These are phyloP conservation scores for Chaitophorus viminalis DNA, from an alignment of 2,888 invertebrate species.

Conservation along the genomic window DNA sequence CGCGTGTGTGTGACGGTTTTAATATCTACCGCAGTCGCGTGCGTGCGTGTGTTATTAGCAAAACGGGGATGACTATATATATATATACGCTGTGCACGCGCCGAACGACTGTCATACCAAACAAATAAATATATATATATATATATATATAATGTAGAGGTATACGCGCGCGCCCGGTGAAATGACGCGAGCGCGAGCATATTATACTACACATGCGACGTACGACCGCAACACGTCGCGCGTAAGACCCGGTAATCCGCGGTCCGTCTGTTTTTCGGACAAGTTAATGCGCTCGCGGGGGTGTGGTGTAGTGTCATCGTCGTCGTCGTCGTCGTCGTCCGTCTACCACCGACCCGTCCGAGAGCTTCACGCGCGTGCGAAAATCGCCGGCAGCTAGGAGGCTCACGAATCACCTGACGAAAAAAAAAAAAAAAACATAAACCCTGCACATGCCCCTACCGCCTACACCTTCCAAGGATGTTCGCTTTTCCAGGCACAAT, in stretches of 20 bases:
- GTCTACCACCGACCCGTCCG: too few relatives aligned
- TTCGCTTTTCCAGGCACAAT: too few relatives aligned
- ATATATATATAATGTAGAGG: too few relatives aligned
- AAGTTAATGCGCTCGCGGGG: slow-evolving; percentile 44
- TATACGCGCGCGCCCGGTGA: slow-evolving; percentile 11
- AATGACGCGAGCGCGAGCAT: slow-evolving; percentile 21
- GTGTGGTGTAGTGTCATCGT: background rate
- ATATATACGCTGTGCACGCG: too few relatives aligned
- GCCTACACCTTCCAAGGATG: too few relatives aligned
- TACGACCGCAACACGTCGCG: background rate
- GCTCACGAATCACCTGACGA: slow-evolving; percentile 13
- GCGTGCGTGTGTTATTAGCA: slow-evolving; percentile 40
- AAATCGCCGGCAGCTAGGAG: background rate
- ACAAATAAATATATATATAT: background rate
- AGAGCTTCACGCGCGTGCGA: too few relatives aligned
- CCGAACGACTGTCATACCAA: background rate
- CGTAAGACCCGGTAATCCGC: slow-evolving; percentile 51
- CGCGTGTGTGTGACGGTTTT: slow-evolving; percentile 31
- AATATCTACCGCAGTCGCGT: slow-evolving; percentile 30
- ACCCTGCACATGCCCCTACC: too few relatives aligned
- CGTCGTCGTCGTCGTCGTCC: too few relatives aligned
- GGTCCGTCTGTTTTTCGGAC: slow-evolving; percentile 59
- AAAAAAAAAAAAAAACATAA: background rate
- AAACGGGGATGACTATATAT: background rate
- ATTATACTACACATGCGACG: too few relatives aligned